Evolutionary conservation across 2,113 vertebrate species (phyloP).

Genomic region (Anoura caudifer): DNA sequence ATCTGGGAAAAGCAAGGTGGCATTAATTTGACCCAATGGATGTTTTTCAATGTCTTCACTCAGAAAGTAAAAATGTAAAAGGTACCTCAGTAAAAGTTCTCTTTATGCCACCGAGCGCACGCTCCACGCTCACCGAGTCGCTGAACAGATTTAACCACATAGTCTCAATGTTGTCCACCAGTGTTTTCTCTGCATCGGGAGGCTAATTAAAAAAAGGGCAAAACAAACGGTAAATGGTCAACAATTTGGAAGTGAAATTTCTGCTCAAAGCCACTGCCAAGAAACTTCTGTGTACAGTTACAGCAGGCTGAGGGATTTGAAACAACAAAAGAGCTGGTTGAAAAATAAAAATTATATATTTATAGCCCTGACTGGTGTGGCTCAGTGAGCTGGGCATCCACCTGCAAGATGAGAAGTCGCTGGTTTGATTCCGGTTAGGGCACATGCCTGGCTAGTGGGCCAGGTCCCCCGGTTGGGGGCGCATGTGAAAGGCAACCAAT

Average conservation of each 20-base stretch:
- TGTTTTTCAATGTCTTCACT: not conserved
- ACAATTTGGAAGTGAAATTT: not conserved
- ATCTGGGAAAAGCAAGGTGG: slow-evolving; percentile 77
- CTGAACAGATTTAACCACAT: slow-evolving; percentile 85
- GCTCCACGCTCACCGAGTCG: slow-evolving; percentile 85
- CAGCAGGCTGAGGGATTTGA: not conserved
- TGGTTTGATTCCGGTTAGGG: too few relatives aligned
- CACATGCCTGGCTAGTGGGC: too few relatives aligned
- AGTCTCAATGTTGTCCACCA: slow-evolving; percentile 77
- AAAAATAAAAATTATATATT: not conserved
- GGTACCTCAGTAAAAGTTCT: slow-evolving; percentile 89
- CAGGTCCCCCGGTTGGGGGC: too few relatives aligned
- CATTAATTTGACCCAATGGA: rapidly evolving
- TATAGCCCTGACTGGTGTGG: too few relatives aligned
- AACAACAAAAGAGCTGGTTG: not conserved
- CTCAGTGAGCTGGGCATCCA: too few relatives aligned
- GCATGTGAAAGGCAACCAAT: too few relatives aligned
- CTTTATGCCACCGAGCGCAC: slow-evolving; percentile 86
- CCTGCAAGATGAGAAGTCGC: too few relatives aligned
- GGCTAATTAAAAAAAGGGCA: slow-evolving; percentile 75
- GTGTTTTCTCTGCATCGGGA: slow-evolving; percentile 81
- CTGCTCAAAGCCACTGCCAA: not conserved
- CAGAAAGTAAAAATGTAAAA: not conserved
- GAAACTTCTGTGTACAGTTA: not conserved
- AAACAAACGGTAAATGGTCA: not conserved